Percentiles rank a stretch among this genome's conserved stretches.
Conservation (phyloP, 2,797 vertebrate genomes). For the Pyrocephalus nanus region DNA sequence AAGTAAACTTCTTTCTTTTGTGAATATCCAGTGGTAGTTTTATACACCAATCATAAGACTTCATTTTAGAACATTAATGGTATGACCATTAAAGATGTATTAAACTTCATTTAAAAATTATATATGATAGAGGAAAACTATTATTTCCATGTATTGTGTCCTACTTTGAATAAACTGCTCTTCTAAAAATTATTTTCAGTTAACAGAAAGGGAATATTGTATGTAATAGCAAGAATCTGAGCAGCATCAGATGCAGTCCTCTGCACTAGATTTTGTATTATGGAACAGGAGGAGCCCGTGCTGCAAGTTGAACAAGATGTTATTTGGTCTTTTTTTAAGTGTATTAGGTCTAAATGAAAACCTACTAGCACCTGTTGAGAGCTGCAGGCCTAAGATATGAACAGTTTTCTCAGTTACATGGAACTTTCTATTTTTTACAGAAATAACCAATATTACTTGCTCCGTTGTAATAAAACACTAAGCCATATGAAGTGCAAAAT, state of each 20-base stretch:
- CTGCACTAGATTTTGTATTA: background rate
- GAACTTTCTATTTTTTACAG: background rate
- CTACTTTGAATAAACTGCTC: background rate
- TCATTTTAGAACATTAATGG: background rate
- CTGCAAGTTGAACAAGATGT: background rate
- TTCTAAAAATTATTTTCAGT: background rate
- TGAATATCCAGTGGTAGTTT: background rate
- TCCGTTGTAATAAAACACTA: background rate
- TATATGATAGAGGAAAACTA: background rate
- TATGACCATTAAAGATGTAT: background rate
- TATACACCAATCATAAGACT: background rate
- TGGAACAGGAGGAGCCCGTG: background rate
- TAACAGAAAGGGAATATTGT: background rate
- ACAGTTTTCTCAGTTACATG: background rate
- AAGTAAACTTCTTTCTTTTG: background rate
- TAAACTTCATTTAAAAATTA: background rate
- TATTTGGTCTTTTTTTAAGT: background rate
- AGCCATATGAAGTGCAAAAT: slow-evolving; percentile 15
- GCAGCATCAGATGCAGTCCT: background rate
- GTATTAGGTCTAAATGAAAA: background rate
- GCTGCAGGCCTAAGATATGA: background rate
- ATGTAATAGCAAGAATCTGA: background rate
- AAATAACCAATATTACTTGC: background rate
- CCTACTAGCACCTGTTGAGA: background rate
- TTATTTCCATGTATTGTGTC: background rate